Percentiles rank a stretch among this genome's conserved stretches.
Conservation (phyloP, 2,797 vertebrate genomes). For the Argyrosomus regius region DNA sequence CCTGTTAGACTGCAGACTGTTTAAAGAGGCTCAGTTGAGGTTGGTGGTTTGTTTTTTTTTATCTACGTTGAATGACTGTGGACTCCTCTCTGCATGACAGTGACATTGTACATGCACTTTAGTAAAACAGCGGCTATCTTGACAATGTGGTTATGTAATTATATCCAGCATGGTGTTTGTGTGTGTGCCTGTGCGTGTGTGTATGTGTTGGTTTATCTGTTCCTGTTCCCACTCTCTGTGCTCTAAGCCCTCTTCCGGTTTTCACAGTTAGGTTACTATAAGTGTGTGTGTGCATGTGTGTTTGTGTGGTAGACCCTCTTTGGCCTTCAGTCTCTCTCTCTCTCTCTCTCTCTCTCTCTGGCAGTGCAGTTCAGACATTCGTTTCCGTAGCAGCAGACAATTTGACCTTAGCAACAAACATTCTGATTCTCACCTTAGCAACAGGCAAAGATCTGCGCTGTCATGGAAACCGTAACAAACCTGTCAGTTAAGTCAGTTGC, state of each 20-base stretch:
- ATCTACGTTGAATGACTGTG: neutral
- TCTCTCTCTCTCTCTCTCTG: constrained; percentile 34
- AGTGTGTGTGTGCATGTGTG: constrained; percentile 29
- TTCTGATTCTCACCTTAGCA: constrained; percentile 66
- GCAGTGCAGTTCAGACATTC: constrained; percentile 44
- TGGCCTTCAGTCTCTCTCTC: constrained; percentile 17
- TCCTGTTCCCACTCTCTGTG: constrained; percentile 24
- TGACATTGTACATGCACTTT: neutral
- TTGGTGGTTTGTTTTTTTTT: too few relatives aligned
- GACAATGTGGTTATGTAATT: neutral
- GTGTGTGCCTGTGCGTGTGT: neutral
- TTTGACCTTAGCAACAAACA: constrained; percentile 71
- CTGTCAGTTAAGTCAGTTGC: constrained; percentile 69
- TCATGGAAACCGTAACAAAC: constrained; percentile 75
- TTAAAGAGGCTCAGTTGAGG: neutral
- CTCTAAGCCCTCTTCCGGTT: constrained; percentile 17
- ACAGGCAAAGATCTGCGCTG: constrained; percentile 61
- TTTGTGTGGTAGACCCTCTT: constrained; percentile 21
- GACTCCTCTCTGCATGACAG: neutral
- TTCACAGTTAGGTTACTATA: constrained; percentile 26
- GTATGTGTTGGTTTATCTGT: constrained; percentile 21
- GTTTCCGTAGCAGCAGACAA: constrained; percentile 68
- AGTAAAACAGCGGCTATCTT: neutral
- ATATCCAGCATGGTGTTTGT: neutral
- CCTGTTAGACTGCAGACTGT: constrained; percentile 6